Evolutionary conservation across 2,797 vertebrate genomes (phyloP).

Genomic region (Poeciliopsis gracilis): DNA sequence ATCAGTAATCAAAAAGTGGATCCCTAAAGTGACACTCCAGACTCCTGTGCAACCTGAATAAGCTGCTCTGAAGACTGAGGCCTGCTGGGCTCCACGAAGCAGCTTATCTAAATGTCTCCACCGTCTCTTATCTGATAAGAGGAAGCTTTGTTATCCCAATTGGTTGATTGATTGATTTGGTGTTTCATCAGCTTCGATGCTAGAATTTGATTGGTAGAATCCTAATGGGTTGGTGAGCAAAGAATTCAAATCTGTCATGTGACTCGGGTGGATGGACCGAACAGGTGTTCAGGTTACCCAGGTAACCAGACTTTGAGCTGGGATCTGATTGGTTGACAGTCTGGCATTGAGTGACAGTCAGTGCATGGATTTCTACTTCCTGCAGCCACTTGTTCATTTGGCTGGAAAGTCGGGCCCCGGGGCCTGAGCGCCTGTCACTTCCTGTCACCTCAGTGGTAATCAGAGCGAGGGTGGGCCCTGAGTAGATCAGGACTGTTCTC

Average conservation of each 20-base stretch:
- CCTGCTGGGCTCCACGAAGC: not conserved
- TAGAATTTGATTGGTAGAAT: too few species aligned
- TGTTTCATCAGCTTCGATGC: not conserved
- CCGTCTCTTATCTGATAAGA: not conserved
- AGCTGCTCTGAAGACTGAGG: not conserved
- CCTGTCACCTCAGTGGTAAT: constrained; percentile 87
- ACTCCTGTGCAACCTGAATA: not conserved
- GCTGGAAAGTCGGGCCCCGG: constrained; percentile 92
- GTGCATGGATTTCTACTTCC: constrained; percentile 33
- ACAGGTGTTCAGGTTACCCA: not conserved
- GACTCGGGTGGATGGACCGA: not conserved
- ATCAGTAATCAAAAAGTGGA: too few species aligned
- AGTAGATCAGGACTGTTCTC: constrained; percentile 67
- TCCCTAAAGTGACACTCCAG: too few species aligned
- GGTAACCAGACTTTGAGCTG: not conserved
- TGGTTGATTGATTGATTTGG: not conserved
- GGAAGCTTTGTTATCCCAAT: not conserved
- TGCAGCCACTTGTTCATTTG: constrained; percentile 89
- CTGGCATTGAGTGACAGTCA: not conserved
- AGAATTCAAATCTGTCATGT: not conserved
- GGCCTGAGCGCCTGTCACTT: constrained; percentile 93
- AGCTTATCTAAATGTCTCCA: not conserved
- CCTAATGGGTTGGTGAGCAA: not conserved
- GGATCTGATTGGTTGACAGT: constrained; percentile 11
- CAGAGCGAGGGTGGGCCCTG: constrained; percentile 25